Evolutionary conservation across 2,888 invertebrate genomes (phyloP), one percentile per base, ranked within the genome.

Genomic region (Hetaerina titia): DNA sequence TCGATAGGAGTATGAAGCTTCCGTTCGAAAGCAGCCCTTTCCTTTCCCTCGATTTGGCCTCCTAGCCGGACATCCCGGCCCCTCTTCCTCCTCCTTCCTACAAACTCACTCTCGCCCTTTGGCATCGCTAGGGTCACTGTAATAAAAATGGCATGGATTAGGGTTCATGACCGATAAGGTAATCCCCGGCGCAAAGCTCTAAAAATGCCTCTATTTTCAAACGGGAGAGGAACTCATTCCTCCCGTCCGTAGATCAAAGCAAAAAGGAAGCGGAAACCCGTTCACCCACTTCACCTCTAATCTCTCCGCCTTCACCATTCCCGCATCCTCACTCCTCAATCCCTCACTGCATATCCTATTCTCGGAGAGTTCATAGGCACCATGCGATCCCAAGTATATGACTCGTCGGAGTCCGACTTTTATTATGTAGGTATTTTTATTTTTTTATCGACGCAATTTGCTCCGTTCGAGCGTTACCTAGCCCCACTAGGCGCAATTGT

Each of bases 131-230:
- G 31, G 81, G 31, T 31, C 81, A 81, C 11, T 31, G 81, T 15
- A 81, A 22, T 81, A 81, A 81, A 81, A 31, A 81, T 31, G 11
- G 31, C 81, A 15, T 4, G 22, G 60, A 69, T 2, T 22, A 2
- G 22, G 81, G 81, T 81, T 81, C 81, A 81, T 81, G 81, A 81
- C 81, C 81, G 25, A 81, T 81, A 31, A 81, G 81, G 81, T 15
- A 81, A 81, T 81, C 81, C 31, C 11, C 31, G 81, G 25, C 25
- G 11, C 25, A 31, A 31, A 31, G 81, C 31, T 31, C 22, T 81
- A 8, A 81, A 81, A 81, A 13, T 13, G 1, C 81, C 81, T 81
- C 25, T 81, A 81, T 31, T 81, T 81, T 31, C 31, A 11, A 81
- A 81, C 81, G 31, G 81, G 81, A 13, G 25, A 31, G 13, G 81